Percentiles rank a stretch among this genome's conserved stretches.
Evolutionary conservation across 2,888 invertebrate genomes (phyloP).

Genomic region (Melanchra persicariae): DNA sequence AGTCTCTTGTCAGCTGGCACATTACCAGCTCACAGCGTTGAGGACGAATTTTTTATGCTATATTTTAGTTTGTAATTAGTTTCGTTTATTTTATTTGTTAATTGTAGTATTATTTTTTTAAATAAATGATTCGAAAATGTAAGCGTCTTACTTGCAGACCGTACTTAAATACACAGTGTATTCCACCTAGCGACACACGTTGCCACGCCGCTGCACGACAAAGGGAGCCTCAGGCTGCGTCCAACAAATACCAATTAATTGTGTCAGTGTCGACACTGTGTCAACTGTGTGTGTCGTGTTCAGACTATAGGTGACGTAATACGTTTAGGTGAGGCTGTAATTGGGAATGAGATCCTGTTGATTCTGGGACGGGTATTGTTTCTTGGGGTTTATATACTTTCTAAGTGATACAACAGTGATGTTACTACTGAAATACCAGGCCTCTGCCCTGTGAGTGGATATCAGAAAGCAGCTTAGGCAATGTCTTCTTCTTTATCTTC

Average conservation of each 20-base stretch:
- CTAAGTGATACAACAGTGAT: background rate
- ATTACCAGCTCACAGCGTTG: too few relatives aligned
- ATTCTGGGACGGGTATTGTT: conserved; percentile 1
- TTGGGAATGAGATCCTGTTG: conserved; percentile 20
- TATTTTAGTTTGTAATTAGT: too few relatives aligned
- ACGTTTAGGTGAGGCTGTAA: background rate
- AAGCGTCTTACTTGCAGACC: background rate
- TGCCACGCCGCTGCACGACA: conserved; percentile 11
- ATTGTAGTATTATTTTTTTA: too few relatives aligned
- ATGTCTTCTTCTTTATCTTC: background rate
- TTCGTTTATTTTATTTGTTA: too few relatives aligned
- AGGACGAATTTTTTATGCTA: too few relatives aligned
- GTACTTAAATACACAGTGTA: conserved; percentile 1
- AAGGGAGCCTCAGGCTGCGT: conserved; percentile 5
- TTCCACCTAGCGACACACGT: conserved; percentile 23
- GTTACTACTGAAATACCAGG: background rate
- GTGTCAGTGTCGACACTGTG: conserved; percentile 17
- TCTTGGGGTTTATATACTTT: background rate
- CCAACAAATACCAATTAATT: conserved; percentile 30
- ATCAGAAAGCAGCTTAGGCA: background rate
- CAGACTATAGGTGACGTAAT: background rate
- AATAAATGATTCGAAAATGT: too few relatives aligned
- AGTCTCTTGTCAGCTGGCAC: too few relatives aligned
- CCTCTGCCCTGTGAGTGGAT: too few relatives aligned
- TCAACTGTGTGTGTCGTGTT: conserved; percentile 1